Evolutionary conservation across 1,140 invertebrate genomes (phyloP), one percentile per base, ranked within the genome.

Genomic region (Solenopsis invicta): DNA sequence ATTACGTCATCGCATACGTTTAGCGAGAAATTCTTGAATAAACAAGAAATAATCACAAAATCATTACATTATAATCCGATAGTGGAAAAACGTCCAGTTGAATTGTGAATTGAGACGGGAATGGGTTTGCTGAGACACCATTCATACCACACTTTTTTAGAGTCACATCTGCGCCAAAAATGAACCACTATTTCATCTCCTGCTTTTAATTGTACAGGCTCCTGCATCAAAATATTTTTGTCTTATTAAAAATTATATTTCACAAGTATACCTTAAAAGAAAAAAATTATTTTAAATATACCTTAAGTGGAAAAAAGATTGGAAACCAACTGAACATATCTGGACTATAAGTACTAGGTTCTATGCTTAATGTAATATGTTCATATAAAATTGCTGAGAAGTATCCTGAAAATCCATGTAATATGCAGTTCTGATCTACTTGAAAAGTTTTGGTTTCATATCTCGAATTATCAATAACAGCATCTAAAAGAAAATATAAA

Each of bases 251-350:
- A 48, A 59, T n/a, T 56, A 37, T 54, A 18, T 56, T 61, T 78
- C 50, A 37, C 21, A 69, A 45, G 1, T 29, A 69, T 61, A 62
- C n/a, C 6, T 69, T 69, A 45, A 41, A 24, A 21, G 21, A n/a
- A 67, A 67, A 21, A 48, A 56, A 50, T 50, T 69, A 64, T 21
- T 72, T 80, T 10, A 34, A 5, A 85, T 94, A 94, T 96, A 98
- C 98, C 94, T 96, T 96, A 24, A 99, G 96, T 41, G 99, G 99
- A 94, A 99, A 99, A 88, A 98, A 98, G 75, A 99, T 98, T 16
- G 99, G 99, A 94, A 99, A 99, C 99, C 99, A 99, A 89, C 98
- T 99, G 90, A 99, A 98, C 98, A 99, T 99, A 92, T 98, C 98
- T 4, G 96, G 96, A 52, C 98, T 98, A 93, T 99, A 98, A 6